Evolutionary conservation across 2,113 vertebrate species (phyloP).

Genomic region (Pimephales promelas): DNA sequence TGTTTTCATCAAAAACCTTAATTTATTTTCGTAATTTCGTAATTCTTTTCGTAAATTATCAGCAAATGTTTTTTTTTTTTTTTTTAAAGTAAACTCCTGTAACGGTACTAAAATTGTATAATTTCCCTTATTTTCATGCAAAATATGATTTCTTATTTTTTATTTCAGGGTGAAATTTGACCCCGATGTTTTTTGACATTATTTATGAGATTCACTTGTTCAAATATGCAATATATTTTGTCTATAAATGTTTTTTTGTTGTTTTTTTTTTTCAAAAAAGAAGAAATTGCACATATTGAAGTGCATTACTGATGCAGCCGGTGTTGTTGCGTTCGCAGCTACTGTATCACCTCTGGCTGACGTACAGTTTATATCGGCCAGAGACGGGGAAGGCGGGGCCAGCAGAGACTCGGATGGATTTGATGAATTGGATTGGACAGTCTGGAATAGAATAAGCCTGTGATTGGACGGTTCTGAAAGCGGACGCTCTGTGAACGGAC

Average conservation of each 20-base stretch:
- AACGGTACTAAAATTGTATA: no score
- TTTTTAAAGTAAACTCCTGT: no score
- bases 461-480: conserved; percentile 33
- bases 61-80: no score
- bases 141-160: neutral
- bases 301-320: neutral
- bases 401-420: conserved; percentile 56
- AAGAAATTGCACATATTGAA: neutral
- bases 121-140: neutral
- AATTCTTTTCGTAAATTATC: no score
- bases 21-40: no score
- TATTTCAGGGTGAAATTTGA: neutral
- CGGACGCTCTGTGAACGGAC: conserved; percentile 11
- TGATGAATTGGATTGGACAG: conserved; percentile 57
- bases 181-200: neutral
- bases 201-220: conserved; percentile 6
- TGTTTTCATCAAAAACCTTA: no score
- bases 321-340: conserved; percentile 48
- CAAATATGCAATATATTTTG: neutral
- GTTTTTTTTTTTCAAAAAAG: neutral
- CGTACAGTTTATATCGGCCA: conserved; percentile 49
- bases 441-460: conserved; percentile 57
- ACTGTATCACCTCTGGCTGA: conserved; percentile 49
- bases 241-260: neutral
- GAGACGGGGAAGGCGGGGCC: conserved; percentile 52